Evolutionary conservation across 2,113 vertebrate genomes (phyloP), one percentile per base, ranked within the genome.

Genomic region (Echinops telfairi): DNA sequence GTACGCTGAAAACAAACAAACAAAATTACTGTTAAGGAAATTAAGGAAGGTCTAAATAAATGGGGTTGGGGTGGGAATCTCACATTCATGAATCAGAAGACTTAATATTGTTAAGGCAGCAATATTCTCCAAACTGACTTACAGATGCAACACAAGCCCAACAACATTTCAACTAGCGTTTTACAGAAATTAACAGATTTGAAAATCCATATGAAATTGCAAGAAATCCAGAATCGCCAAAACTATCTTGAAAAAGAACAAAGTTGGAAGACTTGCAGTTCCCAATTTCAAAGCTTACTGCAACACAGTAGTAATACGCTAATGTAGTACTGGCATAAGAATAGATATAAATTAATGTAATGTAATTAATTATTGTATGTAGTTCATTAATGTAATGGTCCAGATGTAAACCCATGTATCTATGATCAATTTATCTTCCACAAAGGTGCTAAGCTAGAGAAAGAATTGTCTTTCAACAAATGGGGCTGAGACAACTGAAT

Each of bases 11-110:
- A 94, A 76, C 33, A 81, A 77, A 53, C 16, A 62, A 62, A 62
- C 60, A 81, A 82, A 78, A 38, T 73, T 62, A 53, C 47, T 80
- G 36, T 68, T 70, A 53, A 53, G 47, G 47, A 53, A 92, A 92
- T 89, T 68, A 38, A 84, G 60, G 33, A 81, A 86, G 36, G 76
- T 66, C 76, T 89, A 82, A 89, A 86, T 70, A 84, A 89, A 89
- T 89, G 33, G 47, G 5, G 38, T 53, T 10, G 47, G 47, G 47
- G 47, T 53, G 40, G 6, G 16, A 27, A 43, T 29, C 25, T 40
- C 33, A 29, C 12, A 14, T 77, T 43, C 38, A 29, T 43, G 75
- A 20, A 43, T 43, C 38, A 15, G 75, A 77, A 77, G 38, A 43
- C 36, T 71, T 71, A 43, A 77, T 77, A 76, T 40, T 25, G 36